A percentile compares a stretch with the other conserved stretches of the same genome.
Conservation (phyloP, 1,140 invertebrate species). For the Caenorhabditis latens region DNA sequence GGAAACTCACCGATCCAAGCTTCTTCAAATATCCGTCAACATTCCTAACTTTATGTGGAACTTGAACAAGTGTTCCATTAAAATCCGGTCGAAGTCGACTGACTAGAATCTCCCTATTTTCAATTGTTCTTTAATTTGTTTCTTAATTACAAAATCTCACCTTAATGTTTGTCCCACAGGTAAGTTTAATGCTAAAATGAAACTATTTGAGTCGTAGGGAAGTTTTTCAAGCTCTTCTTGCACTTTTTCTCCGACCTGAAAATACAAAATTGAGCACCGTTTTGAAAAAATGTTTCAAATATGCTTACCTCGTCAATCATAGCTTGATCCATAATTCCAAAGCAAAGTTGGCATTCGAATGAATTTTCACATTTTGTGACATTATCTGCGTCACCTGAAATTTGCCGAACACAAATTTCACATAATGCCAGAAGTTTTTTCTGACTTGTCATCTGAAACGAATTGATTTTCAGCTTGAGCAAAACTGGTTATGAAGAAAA, state of each 20-base stretch:
- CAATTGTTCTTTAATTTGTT: conserved; percentile 2
- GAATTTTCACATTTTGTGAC: conserved; percentile 41
- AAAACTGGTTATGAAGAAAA: neutral
- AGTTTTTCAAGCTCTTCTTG: conserved; percentile 54
- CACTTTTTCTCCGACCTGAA: conserved; percentile 58
- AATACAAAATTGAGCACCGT: neutral
- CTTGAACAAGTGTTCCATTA: conserved; percentile 63
- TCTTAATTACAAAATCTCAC: conserved; percentile 51
- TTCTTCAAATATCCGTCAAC: conserved; percentile 69
- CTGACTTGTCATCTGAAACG: neutral
- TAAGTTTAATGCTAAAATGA: conserved; percentile 74
- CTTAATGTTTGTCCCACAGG: conserved; percentile 70
- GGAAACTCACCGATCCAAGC: conserved; percentile 66
- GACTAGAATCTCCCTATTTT: conserved; percentile 66
- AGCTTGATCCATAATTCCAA: conserved; percentile 65
- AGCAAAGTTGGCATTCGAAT: conserved; percentile 65
- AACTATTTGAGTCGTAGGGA: conserved; percentile 71
- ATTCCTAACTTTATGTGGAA: conserved; percentile 68
- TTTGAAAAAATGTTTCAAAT: neutral
- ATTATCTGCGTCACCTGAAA: conserved; percentile 51
- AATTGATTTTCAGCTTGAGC: neutral
- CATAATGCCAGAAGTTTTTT: conserved; percentile 29
- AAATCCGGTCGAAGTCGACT: conserved; percentile 55
- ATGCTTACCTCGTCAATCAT: conserved; percentile 60
- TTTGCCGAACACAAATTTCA: conserved; percentile 53